Percentiles rank a stretch among this genome's conserved stretches.
phyloP scores from a whole-genome alignment of 1,140 invertebrate genomes.

The Drosophila navojoa region DNA sequence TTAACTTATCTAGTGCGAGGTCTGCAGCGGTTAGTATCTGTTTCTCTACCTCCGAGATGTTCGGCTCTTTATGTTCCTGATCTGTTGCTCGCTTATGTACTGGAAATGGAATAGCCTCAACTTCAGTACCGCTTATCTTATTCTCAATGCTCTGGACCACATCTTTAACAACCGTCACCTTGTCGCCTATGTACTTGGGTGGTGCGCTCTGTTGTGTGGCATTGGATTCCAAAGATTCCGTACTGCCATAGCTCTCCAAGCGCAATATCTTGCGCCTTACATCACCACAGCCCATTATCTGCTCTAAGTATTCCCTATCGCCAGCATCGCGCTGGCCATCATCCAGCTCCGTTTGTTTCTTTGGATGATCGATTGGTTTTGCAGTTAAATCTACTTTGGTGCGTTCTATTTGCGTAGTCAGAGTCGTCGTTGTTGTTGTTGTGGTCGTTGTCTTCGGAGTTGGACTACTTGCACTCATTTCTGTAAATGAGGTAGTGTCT shows the following conservation, averaged over 20 bases:
- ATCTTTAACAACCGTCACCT: slow-evolving; percentile 66
- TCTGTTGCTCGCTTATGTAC: slow-evolving; percentile 54
- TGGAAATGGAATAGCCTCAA: slow-evolving; percentile 68
- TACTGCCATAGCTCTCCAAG: slow-evolving; percentile 68
- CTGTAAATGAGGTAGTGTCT: slow-evolving; percentile 84
- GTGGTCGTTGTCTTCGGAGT: slow-evolving; percentile 58
- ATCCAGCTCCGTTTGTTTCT: slow-evolving; percentile 31
- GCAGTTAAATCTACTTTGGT: slow-evolving; percentile 60
- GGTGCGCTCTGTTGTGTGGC: slow-evolving; percentile 22
- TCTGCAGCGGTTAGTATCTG: slow-evolving; percentile 70
- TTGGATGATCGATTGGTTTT: background rate
- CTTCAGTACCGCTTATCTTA: slow-evolving; percentile 57
- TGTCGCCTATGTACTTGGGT: slow-evolving; percentile 66
- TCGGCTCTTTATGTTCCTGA: slow-evolving; percentile 35
- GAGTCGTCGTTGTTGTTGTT: slow-evolving; percentile 51
- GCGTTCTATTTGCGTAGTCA: slow-evolving; percentile 62
- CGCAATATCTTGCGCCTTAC: slow-evolving; percentile 74
- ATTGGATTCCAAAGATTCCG: slow-evolving; percentile 54
- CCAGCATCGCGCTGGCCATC: slow-evolving; percentile 42
- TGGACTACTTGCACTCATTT: slow-evolving; percentile 83
- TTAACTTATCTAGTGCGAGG: slow-evolving; percentile 56
- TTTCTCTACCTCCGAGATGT: slow-evolving; percentile 64
- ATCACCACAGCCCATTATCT: slow-evolving; percentile 74
- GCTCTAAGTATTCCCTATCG: slow-evolving; percentile 75
- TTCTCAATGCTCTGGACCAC: slow-evolving; percentile 77